Base-by-base conservation (phyloP, 2,113 vertebrate species). In the Pomatostomus ruficeps region DNA sequence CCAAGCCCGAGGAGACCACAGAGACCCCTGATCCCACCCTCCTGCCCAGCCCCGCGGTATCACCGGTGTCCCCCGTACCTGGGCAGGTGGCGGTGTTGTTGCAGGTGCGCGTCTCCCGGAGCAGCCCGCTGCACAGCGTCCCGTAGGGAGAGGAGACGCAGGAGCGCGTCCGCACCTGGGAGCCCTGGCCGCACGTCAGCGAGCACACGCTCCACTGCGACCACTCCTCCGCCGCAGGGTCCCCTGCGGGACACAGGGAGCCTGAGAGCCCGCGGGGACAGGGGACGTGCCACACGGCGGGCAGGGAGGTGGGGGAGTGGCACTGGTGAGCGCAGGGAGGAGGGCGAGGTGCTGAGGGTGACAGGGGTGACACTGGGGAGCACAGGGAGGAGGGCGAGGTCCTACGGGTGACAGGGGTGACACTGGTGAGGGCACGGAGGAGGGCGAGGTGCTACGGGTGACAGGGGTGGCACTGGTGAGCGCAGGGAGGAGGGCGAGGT, bases 121-220 rank as follows among this genome's bases (percentile, higher is more conserved):
- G 97, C 83, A 99, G 98, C 81, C 99, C 99, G 59, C 99, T 99
- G 98, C 99, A 99, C 95, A 99, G 98, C 12, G 99, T 99, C 86
- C 99, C 99, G 83, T 99, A 99, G 12, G 99, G 99, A 28, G 99
- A 99, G 29, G 99, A 99, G 91, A 99, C 99, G 10, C 99, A 99
- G 46, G 99, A 99, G 45, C 99, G 99, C 2, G 99, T 99, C 91
- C 99, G 98, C 95, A 99, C 98, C 97, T 99, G 99, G 97, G 98
- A 99, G 88, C 99, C 99, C 96, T 99, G 99, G 58, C 99, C 99
- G 43, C 99, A 99, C 3, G 99, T 99, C 96, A 99, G 98, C 12
- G 99, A 99, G 97, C 99, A 99, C 86, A 99, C 98, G 33, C 99
- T 99, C 99, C 99, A 99, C 96, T 99, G 99, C 12, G 99, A 99